phyloP scores from a whole-genome alignment of 2,113 vertebrate genomes.

The Sinocyclocheilus maitianheensis region DNA sequence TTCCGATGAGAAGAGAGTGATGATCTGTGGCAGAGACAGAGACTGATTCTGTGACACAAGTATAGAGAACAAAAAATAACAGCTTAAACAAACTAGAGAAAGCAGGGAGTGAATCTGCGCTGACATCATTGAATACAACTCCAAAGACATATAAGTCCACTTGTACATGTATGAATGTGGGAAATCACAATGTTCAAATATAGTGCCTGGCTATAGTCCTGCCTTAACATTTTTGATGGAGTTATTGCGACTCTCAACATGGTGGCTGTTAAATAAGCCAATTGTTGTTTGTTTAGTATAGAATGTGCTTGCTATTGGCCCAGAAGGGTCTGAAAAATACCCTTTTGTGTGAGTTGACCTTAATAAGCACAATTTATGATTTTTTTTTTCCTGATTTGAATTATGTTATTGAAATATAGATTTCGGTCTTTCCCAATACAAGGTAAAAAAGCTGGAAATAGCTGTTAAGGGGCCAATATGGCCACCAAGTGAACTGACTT shows the following conservation, averaged over 20 bases:
- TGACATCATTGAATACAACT: background rate
- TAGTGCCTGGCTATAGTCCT: background rate
- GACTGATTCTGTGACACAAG: slow-evolving; percentile 24
- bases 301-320: background rate
- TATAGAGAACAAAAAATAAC: slow-evolving; percentile 28
- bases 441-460: background rate
- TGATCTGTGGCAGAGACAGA: slow-evolving; percentile 29
- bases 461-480: background rate
- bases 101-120: background rate
- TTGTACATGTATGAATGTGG: background rate
- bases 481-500: background rate
- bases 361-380: background rate
- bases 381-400: background rate
- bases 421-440: background rate
- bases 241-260: background rate
- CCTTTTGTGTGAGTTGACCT: background rate
- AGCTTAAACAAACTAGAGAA: background rate
- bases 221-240: background rate
- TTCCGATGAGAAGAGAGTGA: slow-evolving; percentile 34
- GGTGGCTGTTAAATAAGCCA: background rate
- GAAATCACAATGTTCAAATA: background rate
- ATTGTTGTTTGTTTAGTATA: background rate
- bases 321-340: too few species aligned
- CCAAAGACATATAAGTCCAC: background rate
- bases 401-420: background rate